Evolutionary conservation across 1,140 invertebrate species (phyloP).

Genomic region (Solenopsis fugax): DNA sequence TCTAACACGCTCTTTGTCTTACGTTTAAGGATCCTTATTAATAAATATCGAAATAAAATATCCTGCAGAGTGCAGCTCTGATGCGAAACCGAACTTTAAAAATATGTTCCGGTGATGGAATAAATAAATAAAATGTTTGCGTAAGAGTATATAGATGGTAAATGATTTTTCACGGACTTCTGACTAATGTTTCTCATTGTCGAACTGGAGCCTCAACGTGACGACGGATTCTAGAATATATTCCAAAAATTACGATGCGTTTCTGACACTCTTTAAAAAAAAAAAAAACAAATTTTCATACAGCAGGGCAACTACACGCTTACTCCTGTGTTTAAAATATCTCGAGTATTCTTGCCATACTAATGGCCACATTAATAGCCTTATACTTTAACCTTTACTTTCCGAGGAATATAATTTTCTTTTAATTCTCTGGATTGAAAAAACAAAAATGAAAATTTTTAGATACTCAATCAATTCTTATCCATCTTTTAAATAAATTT

Average conservation of each 20-base stretch:
- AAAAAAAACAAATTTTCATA: background rate
- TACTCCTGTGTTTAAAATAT: background rate
- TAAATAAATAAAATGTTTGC: slow-evolving; percentile 30
- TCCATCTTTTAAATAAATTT: slow-evolving; percentile 9
- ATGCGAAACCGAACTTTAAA: slow-evolving; percentile 29
- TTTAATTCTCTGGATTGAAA: slow-evolving; percentile 1
- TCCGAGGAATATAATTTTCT: slow-evolving; percentile 17
- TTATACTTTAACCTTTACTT: slow-evolving; percentile 43
- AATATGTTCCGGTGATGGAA: slow-evolving; percentile 24
- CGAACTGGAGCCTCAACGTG: background rate
- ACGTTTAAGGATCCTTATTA: slow-evolving; percentile 18
- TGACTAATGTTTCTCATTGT: background rate
- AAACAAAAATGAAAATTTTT: slow-evolving; percentile 16
- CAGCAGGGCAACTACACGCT: background rate
- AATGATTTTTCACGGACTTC: too few species aligned
- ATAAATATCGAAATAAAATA: slow-evolving; percentile 38
- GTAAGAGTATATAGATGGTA: background rate
- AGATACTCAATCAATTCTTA: background rate
- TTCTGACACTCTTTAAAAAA: background rate
- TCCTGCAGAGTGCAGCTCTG: background rate
- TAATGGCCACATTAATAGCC: slow-evolving; percentile 38
- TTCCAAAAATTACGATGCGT: background rate
- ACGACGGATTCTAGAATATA: slow-evolving; percentile 24
- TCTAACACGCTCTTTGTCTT: background rate
- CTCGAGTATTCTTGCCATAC: slow-evolving; percentile 7